phyloP scores from a whole-genome alignment of 2,797 vertebrate genomes.

The Hozukius guyotensis region DNA sequence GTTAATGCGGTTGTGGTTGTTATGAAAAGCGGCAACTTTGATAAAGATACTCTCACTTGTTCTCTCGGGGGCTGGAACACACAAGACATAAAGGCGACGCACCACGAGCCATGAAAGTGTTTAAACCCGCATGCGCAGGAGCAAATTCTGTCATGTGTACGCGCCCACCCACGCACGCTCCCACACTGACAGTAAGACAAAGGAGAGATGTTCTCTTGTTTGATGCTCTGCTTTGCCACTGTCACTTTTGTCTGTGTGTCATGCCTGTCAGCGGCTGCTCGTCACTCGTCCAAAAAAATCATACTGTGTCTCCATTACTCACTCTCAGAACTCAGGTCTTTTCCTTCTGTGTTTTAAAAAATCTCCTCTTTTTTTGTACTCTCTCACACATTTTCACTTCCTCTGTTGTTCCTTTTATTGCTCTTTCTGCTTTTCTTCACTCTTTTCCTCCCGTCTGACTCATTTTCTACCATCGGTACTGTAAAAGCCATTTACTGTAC shows the following conservation, averaged over 20 bases:
- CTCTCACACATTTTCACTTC: neutral
- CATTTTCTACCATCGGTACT: constrained; percentile 5
- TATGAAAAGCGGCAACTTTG: constrained; percentile 43
- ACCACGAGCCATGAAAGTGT: neutral
- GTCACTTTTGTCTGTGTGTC: constrained; percentile 45
- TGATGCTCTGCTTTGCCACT: constrained; percentile 33
- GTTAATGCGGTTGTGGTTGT: constrained; percentile 48
- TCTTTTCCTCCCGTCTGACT: neutral
- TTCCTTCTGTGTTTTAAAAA: neutral
- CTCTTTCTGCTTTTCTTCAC: neutral
- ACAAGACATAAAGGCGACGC: neutral
- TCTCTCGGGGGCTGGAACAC: neutral
- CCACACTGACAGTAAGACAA: constrained; percentile 38
- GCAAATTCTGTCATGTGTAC: neutral
- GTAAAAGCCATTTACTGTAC: constrained; percentile 4
- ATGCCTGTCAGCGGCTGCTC: constrained; percentile 19
- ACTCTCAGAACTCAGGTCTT: neutral
- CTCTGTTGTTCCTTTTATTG: neutral
- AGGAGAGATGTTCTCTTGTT: constrained; percentile 33
- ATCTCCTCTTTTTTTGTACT: neutral
- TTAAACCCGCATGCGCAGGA: neutral
- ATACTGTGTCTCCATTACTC: neutral
- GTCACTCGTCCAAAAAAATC: constrained; percentile 9
- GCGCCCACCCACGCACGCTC: constrained; percentile 5
- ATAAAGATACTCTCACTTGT: constrained; percentile 31